phyloP scores from a whole-genome alignment of 35 echinoderm and acorn worm species.

The Amphiura filiformis region DNA sequence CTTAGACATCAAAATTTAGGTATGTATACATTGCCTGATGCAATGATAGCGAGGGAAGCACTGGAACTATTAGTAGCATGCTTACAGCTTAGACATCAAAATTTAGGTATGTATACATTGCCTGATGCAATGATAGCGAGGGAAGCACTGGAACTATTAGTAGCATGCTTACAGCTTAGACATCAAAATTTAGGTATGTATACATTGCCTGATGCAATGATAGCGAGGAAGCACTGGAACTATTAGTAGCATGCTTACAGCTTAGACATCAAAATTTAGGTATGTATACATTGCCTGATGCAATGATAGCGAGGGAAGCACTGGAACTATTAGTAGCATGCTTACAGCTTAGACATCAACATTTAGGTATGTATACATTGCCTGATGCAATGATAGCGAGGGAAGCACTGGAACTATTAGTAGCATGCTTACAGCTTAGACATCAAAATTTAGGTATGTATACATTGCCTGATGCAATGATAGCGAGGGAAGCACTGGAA shows the following conservation, averaged over 20 bases:
- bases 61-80: conserved; percentile 93
- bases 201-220: conserved; percentile 63
- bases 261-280: conserved; percentile 80
- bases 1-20: no score
- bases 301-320: conserved; percentile 93
- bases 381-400: no score
- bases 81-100: conserved; percentile 77
- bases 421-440: no score
- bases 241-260: conserved; percentile 88
- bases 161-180: conserved; percentile 86
- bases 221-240: conserved; percentile 95
- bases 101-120: conserved; percentile 54
- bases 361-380: conserved; percentile 77
- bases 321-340: conserved; percentile 91
- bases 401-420: no score
- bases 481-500: no score
- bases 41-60: conserved; percentile 92
- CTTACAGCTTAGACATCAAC: conserved; percentile 78
- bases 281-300: conserved; percentile 30
- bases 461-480: no score
- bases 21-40: no score
- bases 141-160: conserved; percentile 94
- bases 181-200: conserved; percentile 75
- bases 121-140: conserved; percentile 86
- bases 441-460: no score